Evolutionary conservation across 1,140 invertebrate genomes (phyloP), one percentile per base, ranked within the genome.

Genomic region (Lasaia peninsularis): DNA sequence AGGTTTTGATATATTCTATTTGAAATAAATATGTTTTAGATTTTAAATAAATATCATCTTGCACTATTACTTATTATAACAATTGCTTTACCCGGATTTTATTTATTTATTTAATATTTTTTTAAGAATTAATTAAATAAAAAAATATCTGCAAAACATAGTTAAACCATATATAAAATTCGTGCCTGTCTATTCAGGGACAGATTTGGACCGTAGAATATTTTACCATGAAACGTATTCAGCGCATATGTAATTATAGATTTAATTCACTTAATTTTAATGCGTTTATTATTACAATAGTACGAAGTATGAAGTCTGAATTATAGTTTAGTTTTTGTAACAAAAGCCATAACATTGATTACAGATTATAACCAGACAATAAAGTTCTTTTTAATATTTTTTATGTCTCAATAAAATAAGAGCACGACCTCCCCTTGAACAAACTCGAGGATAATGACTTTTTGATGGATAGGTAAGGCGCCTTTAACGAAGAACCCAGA

Each of bases 371-470:
- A 4, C 18, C 20, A 44, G 10, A 44, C 18, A 18, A 44, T 44
- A 18, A 18, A 44, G 18, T 20, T 20, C 40, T 20, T 44, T 20
- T 20, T 44, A 20, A 44, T 20, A 18, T 48, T 40, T 48, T 48
- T 48, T 48, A 48, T 48, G 20, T 48, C 40, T 18, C 40, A 20
- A 48, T 48, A 48, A 48, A 48, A 48, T 48, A 10, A 40, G 40
- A 48, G 18, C 20, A n/a, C 16, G 40, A 48, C 40, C 40, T 48
- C 40, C 40, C 40, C 40, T 48, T 48, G 40, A 48, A 48, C 40
- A n/a, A 48, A 48, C 40, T 21, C 40, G 40, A 48, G 40, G 40
- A 48, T 48, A 48, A 48, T 48, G 40, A 48, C 40, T 48, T 48
- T 48, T 48, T 48, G 40, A 48, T 48, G 18, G 40, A 48, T 48